A percentile compares a stretch with the other conserved stretches of the same genome.
Evolutionary conservation across 2,888 invertebrate genomes (phyloP).

Genomic region (Euspilapteryx auroguttella): DNA sequence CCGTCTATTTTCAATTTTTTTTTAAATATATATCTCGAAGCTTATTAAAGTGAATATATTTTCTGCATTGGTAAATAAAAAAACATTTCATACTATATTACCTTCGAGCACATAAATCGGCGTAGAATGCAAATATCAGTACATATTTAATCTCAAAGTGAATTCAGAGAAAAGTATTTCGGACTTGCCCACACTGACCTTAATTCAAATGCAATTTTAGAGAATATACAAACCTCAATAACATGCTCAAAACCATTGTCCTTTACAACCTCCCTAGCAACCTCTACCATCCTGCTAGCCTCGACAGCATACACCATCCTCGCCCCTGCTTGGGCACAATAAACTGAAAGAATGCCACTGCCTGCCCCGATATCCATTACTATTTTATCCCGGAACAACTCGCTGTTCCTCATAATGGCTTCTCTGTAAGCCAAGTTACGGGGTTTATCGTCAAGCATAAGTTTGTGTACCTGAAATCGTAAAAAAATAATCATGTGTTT

Average conservation of each 20-base stretch:
- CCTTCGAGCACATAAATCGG: too few relatives aligned
- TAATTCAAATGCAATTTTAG: too few relatives aligned
- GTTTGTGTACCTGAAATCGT: slow-evolving; percentile 68
- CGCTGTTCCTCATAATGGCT: slow-evolving; percentile 71
- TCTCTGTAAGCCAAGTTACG: slow-evolving; percentile 79
- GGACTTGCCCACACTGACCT: too few relatives aligned
- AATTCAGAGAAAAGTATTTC: too few relatives aligned
- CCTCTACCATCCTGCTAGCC: slow-evolving; percentile 70
- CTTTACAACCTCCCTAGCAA: slow-evolving; percentile 66
- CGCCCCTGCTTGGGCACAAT: slow-evolving; percentile 90
- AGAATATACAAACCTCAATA: slow-evolving; percentile 57
- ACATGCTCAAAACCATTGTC: slow-evolving; percentile 70
- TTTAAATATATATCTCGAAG: too few relatives aligned
- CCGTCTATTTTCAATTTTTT: too few relatives aligned
- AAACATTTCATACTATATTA: too few relatives aligned
- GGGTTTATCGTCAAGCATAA: slow-evolving; percentile 77
- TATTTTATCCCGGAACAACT: slow-evolving; percentile 72
- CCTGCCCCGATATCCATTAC: slow-evolving; percentile 88
- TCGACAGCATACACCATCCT: slow-evolving; percentile 83
- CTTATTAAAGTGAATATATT: too few relatives aligned
- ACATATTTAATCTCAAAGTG: too few relatives aligned
- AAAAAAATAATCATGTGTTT: too few relatives aligned
- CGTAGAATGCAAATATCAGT: too few relatives aligned
- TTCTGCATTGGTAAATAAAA: too few relatives aligned
- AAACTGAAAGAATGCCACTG: slow-evolving; percentile 86